Percentiles rank a stretch among this genome's conserved stretches.
Conservation (phyloP, 64 coral and sea anemone species). For the Montipora efflorescens region DNA sequence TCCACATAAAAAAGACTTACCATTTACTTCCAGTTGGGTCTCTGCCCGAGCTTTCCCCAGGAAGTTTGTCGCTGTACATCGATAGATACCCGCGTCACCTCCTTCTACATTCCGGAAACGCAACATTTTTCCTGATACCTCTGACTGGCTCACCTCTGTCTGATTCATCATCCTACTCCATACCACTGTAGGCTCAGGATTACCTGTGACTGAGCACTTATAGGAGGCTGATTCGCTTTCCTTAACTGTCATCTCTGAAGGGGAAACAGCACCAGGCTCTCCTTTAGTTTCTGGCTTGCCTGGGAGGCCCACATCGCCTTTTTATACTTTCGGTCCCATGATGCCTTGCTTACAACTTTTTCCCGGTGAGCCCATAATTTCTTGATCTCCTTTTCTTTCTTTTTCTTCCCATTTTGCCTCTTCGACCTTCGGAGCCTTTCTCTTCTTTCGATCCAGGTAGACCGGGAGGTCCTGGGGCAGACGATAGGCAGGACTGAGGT, state of each 20-base stretch:
- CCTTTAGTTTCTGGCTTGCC: slow-evolving; percentile 37
- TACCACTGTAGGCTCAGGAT: slow-evolving; percentile 25
- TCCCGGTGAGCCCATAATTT: slow-evolving; percentile 19
- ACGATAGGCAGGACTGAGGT: neutral
- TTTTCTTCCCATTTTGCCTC: neutral
- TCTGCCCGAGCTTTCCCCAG: neutral
- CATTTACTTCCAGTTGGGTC: neutral
- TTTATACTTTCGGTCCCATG: neutral
- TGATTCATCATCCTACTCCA: slow-evolving; percentile 56
- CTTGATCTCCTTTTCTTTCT: slow-evolving; percentile 22
- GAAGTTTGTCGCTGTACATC: neutral
- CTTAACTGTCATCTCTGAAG: slow-evolving; percentile 1
- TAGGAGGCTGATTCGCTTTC: slow-evolving; percentile 5
- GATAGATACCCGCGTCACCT: neutral
- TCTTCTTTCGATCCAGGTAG: neutral
- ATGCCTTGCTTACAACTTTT: slow-evolving; percentile 9
- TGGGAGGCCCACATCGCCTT: neutral
- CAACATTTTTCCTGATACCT: neutral
- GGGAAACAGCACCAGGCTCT: slow-evolving; percentile 19
- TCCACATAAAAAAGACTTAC: neutral
- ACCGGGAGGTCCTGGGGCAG: neutral
- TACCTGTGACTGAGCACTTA: slow-evolving; percentile 53
- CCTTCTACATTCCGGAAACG: neutral
- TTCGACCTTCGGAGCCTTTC: neutral
- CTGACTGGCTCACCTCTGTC: neutral